Base-by-base conservation (phyloP, 2,113 vertebrate species). In the Noturus placidus region DNA sequence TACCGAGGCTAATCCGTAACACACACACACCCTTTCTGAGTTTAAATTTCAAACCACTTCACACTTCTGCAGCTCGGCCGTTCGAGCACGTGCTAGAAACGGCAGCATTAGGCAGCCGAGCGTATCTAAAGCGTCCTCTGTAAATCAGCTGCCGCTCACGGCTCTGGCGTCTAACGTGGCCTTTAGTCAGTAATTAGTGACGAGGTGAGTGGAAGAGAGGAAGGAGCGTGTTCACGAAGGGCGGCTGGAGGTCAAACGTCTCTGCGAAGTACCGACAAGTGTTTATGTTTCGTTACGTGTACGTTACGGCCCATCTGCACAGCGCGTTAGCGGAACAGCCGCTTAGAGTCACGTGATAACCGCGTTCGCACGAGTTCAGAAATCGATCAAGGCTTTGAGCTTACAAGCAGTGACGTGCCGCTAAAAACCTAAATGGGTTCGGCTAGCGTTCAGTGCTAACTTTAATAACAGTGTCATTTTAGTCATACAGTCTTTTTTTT, bases 91-190 rank as follows among this genome's bases (percentile, higher is more conserved):
- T 88, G 89, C 83, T 88, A 85, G 84, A 78, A 87, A 86, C n/a
- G 56, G 27, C 27, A 22, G 70, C 88, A 69, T 87, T 87, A 87
- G 74, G 85, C 69, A 90, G 80, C 72, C 87, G 78, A 83, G 82
- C 88, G 89, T 88, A 67, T 87, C 89, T 90, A 90, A 90, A 88
- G 88, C 76, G 65, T 61, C 63, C 82, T 56, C 59, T 67, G 69
- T 52, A 69, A 70, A 84, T 88, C 86, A 35, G n/a, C 86, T 30
- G 79, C 85, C 74, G 78, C 77, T 86, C 77, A 63, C 14, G 78
- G 56, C 81, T 85, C 52, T 52, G 56, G 84, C 65, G 5, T 30
- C n/a, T 69, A 78, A 42, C 59, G 46, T 15, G 61, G 59, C 54
- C 57, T 83, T 72, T 78, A 87, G 83, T 81, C 67, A 82, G 61